phyloP scores from a whole-genome alignment of 2,113 vertebrate species.

The Myanophis thanlyinensis region DNA sequence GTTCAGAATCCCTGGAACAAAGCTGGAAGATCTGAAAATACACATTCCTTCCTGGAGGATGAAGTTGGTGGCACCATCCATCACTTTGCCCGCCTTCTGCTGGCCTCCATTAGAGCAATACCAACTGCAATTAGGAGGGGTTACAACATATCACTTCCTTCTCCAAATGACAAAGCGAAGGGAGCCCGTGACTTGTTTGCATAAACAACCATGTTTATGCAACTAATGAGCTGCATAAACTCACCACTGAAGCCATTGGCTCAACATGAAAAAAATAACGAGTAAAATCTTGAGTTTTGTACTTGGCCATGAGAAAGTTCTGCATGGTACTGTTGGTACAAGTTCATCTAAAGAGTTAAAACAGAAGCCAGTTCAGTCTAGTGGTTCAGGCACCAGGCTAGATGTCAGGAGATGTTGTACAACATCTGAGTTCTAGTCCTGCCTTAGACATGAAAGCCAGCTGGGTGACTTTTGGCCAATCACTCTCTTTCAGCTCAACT shows the following conservation, averaged over 20 bases:
- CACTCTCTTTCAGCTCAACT: neutral
- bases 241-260: neutral
- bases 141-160: neutral
- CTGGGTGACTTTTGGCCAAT: neutral
- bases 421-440: neutral
- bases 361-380: neutral
- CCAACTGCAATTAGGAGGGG: neutral
- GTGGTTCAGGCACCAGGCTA: neutral
- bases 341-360: neutral
- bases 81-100: neutral
- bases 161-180: neutral
- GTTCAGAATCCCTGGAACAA: neutral
- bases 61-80: neutral
- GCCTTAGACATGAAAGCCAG: neutral
- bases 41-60: neutral
- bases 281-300: neutral
- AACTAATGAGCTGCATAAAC: neutral
- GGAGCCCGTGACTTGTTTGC: neutral
- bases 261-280: neutral
- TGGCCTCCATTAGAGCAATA: neutral
- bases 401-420: neutral
- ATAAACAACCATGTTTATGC: neutral
- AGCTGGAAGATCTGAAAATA: neutral
- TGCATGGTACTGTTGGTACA: neutral
- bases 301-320: neutral